phyloP scores from a whole-genome alignment of 1,140 invertebrate species.

The Conus betulinus region DNA sequence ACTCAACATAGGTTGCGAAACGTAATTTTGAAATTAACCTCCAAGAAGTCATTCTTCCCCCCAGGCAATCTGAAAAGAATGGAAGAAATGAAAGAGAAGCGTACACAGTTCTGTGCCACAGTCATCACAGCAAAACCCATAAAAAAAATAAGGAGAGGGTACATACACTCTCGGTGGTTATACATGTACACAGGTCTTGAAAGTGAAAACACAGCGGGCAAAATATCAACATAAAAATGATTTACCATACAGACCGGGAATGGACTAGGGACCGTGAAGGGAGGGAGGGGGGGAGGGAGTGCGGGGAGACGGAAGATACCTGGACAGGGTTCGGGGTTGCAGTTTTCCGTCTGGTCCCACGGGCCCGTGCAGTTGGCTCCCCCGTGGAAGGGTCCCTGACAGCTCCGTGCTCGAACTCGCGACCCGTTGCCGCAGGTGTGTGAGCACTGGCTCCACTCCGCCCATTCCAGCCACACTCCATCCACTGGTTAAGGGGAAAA shows the following conservation, averaged over 20 bases:
- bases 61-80: neutral
- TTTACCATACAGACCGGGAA: too few relatives aligned
- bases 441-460: conserved; percentile 90
- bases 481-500: conserved; percentile 53
- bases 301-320: neutral
- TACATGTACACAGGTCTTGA: neutral
- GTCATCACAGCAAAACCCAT: neutral
- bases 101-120: neutral
- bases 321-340: conserved; percentile 23
- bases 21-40: neutral
- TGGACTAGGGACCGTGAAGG: neutral
- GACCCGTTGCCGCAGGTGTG: conserved; percentile 92
- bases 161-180: neutral
- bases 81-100: neutral
- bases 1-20: neutral
- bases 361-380: conserved; percentile 60
- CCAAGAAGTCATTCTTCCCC: neutral
- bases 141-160: neutral
- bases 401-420: conserved; percentile 79
- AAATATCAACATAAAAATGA: neutral
- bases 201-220: neutral
- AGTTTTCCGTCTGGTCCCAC: conserved; percentile 34
- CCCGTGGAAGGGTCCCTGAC: conserved; percentile 51
- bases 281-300: neutral
- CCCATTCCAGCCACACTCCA: conserved; percentile 74